Evolutionary conservation across 2,797 vertebrate genomes (phyloP).

Genomic region (Mormyrops attenuatus): DNA sequence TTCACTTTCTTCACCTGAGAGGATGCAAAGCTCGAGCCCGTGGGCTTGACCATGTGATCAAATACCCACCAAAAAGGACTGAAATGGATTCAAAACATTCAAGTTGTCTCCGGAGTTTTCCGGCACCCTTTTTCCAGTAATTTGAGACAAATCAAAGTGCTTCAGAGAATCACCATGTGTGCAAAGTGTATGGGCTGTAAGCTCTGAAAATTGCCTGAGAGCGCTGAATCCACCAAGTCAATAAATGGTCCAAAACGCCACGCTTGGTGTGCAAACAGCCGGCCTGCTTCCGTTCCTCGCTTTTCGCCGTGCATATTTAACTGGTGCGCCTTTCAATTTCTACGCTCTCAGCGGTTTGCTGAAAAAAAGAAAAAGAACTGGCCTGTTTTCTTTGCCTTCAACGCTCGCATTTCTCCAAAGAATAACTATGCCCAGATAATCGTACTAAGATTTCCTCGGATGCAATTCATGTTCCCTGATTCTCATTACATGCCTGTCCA

Average conservation of each 20-base stretch:
- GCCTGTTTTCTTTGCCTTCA: not conserved
- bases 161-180: not conserved
- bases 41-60: not conserved
- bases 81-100: not conserved
- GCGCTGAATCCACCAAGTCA: not conserved
- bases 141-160: not conserved
- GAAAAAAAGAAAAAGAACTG: not conserved
- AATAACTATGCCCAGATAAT: not conserved
- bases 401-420: not conserved
- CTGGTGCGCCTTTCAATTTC: not conserved
- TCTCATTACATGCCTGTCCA: constrained; percentile 13
- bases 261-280: not conserved
- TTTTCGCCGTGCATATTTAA: not conserved
- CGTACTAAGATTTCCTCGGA: not conserved
- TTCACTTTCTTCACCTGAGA: not conserved
- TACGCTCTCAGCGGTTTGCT: not conserved
- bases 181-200: not conserved
- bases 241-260: not conserved
- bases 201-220: not conserved
- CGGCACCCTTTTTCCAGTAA: not conserved
- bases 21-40: not conserved
- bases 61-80: not conserved
- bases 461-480: not conserved
- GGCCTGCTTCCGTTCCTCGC: not conserved
- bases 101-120: not conserved